Evolutionary conservation across 2,113 vertebrate species (phyloP).

Genomic region (Gadus macrocephalus): DNA sequence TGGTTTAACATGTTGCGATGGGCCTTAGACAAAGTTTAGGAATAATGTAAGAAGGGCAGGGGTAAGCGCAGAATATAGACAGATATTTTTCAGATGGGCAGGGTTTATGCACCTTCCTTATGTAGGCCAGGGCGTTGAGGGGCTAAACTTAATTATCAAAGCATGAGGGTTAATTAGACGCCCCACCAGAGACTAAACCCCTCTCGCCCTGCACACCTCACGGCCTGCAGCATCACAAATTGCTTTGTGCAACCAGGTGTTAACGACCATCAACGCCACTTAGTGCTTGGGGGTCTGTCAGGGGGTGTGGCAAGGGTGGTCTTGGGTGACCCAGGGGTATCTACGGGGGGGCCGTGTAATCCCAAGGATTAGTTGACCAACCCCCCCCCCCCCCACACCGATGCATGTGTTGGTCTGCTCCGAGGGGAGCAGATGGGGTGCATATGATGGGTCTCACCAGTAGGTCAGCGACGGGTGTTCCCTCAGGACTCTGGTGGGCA

Average conservation of each 20-base stretch:
- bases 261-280: slow-evolving; percentile 16
- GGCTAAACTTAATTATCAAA: slow-evolving; percentile 50
- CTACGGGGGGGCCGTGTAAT: background rate
- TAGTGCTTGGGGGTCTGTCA: background rate
- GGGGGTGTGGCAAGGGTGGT: background rate
- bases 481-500: slow-evolving; percentile 88
- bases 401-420: slow-evolving; percentile 14
- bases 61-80: background rate
- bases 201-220: slow-evolving; percentile 12
- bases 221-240: slow-evolving; percentile 10
- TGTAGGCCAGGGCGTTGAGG: slow-evolving; percentile 20
- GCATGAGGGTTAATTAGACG: slow-evolving; percentile 39
- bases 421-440: background rate
- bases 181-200: slow-evolving; percentile 28
- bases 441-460: slow-evolving; percentile 74
- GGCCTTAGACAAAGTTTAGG: background rate
- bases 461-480: slow-evolving; percentile 93
- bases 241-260: slow-evolving; percentile 20
- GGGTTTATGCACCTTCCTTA: slow-evolving; percentile 21
- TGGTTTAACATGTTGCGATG: slow-evolving; percentile 10
- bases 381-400: too few species aligned
- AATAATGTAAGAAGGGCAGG: slow-evolving; percentile 2
- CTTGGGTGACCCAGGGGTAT: slow-evolving; percentile 1
- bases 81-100: slow-evolving; percentile 14
- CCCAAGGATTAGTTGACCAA: background rate